phyloP scores from a whole-genome alignment of 1,140 invertebrate genomes.

The Saccostrea cuccullata region DNA sequence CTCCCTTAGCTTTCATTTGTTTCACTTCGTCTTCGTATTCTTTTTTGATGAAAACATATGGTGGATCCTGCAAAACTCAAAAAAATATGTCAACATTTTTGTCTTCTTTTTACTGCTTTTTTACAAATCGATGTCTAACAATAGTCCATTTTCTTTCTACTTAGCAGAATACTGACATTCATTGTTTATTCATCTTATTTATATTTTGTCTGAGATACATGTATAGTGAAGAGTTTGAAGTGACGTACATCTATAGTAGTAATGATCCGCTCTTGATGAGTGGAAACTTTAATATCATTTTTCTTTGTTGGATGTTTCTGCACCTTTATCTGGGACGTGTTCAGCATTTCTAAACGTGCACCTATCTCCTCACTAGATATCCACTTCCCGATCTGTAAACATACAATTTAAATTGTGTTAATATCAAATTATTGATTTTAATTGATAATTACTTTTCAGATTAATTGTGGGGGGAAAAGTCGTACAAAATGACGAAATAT shows the following conservation, averaged over 20 bases:
- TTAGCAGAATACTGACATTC: no score
- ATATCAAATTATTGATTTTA: no score
- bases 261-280: background rate
- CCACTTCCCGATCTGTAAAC: background rate
- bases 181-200: no score
- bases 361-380: background rate
- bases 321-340: background rate
- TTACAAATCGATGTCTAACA: background rate
- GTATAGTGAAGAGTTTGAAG: no score
- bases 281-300: background rate
- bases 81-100: background rate
- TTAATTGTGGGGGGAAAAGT: no score
- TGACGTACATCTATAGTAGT: background rate
- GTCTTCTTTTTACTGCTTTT: background rate
- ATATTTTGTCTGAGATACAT: no score
- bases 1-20: background rate
- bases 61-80: slow-evolving; percentile 51
- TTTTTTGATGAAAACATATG: slow-evolving; percentile 60
- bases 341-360: background rate
- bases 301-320: background rate
- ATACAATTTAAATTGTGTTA: background rate
- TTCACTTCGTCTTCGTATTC: slow-evolving; percentile 17
- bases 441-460: no score
- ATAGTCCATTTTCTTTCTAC: no score
- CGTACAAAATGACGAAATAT: no score